These are phyloP conservation scores for Acipenser oxyrinchus DNA, from an alignment of 2,797 vertebrate genomes.

Conservation along the genomic window DNA sequence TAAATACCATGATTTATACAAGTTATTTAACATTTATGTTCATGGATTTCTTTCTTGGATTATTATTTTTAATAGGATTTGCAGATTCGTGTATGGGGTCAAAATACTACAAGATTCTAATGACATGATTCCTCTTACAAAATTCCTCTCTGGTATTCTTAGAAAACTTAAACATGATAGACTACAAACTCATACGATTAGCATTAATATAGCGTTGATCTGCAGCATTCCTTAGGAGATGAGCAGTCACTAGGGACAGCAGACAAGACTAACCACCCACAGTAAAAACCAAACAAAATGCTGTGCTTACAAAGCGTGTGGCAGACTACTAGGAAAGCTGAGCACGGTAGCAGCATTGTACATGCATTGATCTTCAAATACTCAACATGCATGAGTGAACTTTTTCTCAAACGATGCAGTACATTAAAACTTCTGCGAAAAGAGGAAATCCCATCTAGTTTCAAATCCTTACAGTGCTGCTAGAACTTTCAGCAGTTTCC, in stretches of 20 bases:
- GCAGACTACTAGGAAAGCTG: neutral
- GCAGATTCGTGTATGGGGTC: too few species aligned
- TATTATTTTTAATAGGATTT: too few species aligned
- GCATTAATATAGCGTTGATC: neutral
- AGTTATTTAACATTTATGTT: too few species aligned
- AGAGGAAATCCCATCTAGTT: too few species aligned
- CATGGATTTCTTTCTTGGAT: too few species aligned
- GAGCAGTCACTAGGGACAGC: neutral
- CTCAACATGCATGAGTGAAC: too few species aligned
- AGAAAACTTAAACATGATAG: neutral
- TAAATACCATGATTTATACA: too few species aligned
- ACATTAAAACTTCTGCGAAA: too few species aligned
- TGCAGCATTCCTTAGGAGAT: neutral
- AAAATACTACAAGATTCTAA: neutral
- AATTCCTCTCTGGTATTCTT: neutral
- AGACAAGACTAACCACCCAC: neutral
- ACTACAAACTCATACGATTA: neutral
- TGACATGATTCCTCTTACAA: neutral
- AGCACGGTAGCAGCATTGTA: neutral
- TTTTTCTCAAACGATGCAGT: too few species aligned
- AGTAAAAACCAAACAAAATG: neutral
- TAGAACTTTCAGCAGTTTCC: too few species aligned
- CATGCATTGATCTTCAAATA: too few species aligned
- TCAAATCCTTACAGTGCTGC: too few species aligned
- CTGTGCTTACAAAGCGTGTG: neutral